Percentiles rank a stretch among this genome's conserved stretches.
phyloP scores from a whole-genome alignment of 2,113 vertebrate species.

The Chamaea fasciata region DNA sequence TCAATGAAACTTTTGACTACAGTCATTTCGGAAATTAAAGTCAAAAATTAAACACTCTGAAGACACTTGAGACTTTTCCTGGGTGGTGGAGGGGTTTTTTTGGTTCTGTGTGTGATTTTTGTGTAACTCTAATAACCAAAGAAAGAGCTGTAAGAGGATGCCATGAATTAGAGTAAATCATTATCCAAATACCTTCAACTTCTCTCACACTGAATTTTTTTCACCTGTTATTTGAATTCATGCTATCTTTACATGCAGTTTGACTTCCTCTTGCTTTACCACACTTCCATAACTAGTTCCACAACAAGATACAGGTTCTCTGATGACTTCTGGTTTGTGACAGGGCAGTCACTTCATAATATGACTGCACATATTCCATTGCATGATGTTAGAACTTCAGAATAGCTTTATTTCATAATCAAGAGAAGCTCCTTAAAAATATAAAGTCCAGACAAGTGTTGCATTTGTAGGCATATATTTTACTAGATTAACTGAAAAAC shows the following conservation, averaged over 20 bases:
- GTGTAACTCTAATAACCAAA: background rate
- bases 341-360: background rate
- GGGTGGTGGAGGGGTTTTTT: accelerated
- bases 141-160: background rate
- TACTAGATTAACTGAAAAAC: background rate
- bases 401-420: background rate
- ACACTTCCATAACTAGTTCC: background rate
- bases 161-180: background rate
- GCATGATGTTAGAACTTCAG: background rate
- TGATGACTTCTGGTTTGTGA: background rate
- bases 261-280: background rate
- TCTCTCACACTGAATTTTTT: background rate
- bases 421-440: background rate
- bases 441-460: background rate
- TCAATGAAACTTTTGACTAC: background rate
- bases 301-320: background rate
- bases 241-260: background rate
- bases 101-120: background rate
- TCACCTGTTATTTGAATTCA: background rate
- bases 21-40: background rate
- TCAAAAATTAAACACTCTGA: background rate
- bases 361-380: background rate
- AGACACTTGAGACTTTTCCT: background rate
- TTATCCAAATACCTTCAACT: background rate
- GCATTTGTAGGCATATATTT: background rate